Evolutionary conservation across 2,888 invertebrate genomes (phyloP).

Genomic region (Apoda limacodes): DNA sequence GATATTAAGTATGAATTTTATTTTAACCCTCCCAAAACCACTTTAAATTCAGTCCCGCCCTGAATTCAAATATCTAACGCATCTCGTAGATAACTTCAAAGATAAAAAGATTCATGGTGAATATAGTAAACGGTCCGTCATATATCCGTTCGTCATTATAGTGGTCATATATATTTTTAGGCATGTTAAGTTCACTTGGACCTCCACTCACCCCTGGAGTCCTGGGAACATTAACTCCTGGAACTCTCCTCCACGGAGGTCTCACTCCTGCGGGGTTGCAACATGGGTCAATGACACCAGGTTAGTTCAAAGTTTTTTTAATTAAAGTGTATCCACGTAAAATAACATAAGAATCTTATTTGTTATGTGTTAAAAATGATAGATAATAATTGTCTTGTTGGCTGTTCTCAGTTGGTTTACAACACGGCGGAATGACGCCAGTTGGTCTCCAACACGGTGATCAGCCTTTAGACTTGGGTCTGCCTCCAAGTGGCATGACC

Average conservation of each 20-base stretch:
- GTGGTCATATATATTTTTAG: slow-evolving; percentile 20
- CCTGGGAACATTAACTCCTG: slow-evolving; percentile 54
- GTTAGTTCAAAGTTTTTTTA: too few relatives aligned
- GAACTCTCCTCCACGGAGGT: slow-evolving; percentile 46
- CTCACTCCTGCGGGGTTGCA: slow-evolving; percentile 40
- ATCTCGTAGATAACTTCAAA: too few relatives aligned
- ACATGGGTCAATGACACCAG: slow-evolving; percentile 34
- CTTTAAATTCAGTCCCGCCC: too few relatives aligned
- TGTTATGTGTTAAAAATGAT: too few relatives aligned
- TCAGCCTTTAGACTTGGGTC: slow-evolving; percentile 35
- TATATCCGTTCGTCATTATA: too few relatives aligned
- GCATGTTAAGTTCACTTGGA: slow-evolving; percentile 51
- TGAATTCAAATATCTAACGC: too few relatives aligned
- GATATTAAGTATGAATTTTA: too few relatives aligned
- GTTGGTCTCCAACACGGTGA: slow-evolving; percentile 20
- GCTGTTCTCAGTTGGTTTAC: slow-evolving; percentile 24
- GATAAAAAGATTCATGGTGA: too few relatives aligned
- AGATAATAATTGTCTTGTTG: too few relatives aligned
- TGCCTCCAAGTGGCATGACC: slow-evolving; percentile 26
- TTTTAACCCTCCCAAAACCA: too few relatives aligned
- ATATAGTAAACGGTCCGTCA: neutral
- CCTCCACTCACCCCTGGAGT: slow-evolving; percentile 59
- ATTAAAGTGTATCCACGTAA: too few relatives aligned
- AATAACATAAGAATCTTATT: too few relatives aligned
- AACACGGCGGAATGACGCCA: slow-evolving; percentile 24